phyloP scores from a whole-genome alignment of 2,888 invertebrate species.

The Panzeria rudis region DNA sequence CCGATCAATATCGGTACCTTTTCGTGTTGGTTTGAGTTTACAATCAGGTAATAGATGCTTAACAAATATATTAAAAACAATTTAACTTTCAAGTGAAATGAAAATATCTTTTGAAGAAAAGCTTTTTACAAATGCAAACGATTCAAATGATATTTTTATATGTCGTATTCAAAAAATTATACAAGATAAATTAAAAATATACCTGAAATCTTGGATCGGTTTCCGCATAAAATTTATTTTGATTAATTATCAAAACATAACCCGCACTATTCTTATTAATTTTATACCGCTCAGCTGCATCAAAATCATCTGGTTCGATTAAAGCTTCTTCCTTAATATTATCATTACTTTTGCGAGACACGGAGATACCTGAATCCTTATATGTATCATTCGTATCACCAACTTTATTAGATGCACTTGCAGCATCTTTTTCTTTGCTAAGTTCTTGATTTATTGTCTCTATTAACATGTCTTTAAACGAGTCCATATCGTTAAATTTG shows the following conservation, averaged over 20 bases:
- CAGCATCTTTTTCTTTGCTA: neutral
- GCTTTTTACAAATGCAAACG: neutral
- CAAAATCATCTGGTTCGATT: constrained; percentile 25
- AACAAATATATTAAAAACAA: neutral
- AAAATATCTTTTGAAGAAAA: no score
- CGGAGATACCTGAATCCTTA: constrained; percentile 60
- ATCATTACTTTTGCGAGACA: neutral
- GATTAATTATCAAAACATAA: constrained; percentile 81
- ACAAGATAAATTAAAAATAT: constrained; percentile 2
- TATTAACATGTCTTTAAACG: constrained; percentile 75
- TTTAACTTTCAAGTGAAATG: neutral
- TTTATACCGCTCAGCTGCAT: constrained; percentile 73
- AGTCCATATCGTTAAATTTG: constrained; percentile 77
- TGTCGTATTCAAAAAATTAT: neutral
- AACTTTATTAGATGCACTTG: neutral
- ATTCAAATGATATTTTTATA: neutral
- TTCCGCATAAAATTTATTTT: constrained; percentile 77
- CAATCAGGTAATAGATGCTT: constrained; percentile 36
- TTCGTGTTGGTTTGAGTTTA: constrained; percentile 73
- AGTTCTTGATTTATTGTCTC: constrained; percentile 75
- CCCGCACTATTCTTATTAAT: constrained; percentile 78
- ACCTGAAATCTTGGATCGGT: constrained; percentile 76
- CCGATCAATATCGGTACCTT: constrained; percentile 80
- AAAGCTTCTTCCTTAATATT: neutral
- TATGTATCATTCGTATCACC: neutral